These are phyloP conservation scores for Octodon degus DNA, from an alignment of 2,113 vertebrate species.

Conservation along the genomic window DNA sequence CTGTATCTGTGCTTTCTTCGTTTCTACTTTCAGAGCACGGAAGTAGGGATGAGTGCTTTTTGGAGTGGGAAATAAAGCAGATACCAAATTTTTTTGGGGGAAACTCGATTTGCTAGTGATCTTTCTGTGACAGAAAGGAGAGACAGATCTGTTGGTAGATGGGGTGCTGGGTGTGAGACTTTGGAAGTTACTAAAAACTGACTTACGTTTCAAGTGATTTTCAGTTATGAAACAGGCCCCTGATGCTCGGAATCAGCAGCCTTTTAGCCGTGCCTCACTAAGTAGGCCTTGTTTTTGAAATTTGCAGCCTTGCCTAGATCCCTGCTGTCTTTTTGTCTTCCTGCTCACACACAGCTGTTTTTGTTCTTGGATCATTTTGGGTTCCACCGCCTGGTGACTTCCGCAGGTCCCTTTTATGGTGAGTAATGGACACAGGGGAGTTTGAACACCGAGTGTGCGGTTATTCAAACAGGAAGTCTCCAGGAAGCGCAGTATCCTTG, in stretches of 20 bases:
- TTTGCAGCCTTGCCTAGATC: constrained; percentile 73
- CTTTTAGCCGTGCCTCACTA: constrained; percentile 76
- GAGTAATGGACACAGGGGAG: constrained; percentile 66
- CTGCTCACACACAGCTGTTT: constrained; percentile 78
- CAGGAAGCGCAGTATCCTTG: constrained; percentile 60
- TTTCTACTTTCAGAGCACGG: constrained; percentile 32
- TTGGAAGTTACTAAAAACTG: constrained; percentile 45
- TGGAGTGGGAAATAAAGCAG: constrained; percentile 65
- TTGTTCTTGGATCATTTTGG: not conserved
- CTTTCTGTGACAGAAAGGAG: not conserved
- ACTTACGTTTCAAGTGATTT: constrained; percentile 40
- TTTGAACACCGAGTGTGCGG: constrained; percentile 65
- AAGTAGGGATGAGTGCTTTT: not conserved
- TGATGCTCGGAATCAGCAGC: constrained; percentile 65
- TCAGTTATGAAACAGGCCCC: constrained; percentile 62
- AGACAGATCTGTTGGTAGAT: constrained; percentile 1
- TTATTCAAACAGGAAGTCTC: constrained; percentile 74
- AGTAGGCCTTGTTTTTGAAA: constrained; percentile 81
- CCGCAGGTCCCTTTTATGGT: constrained; percentile 38
- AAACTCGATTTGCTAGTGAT: constrained; percentile 27
- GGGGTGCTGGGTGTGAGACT: not conserved
- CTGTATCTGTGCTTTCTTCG: constrained; percentile 41
- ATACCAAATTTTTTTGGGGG: not conserved
- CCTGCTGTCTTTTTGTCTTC: constrained; percentile 79
- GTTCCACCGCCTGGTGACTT: constrained; percentile 61